A percentile compares a stretch with the other conserved stretches of the same genome.
Evolutionary conservation across 2,797 vertebrate species (phyloP).

Genomic region (Rhabdomys pumilio): DNA sequence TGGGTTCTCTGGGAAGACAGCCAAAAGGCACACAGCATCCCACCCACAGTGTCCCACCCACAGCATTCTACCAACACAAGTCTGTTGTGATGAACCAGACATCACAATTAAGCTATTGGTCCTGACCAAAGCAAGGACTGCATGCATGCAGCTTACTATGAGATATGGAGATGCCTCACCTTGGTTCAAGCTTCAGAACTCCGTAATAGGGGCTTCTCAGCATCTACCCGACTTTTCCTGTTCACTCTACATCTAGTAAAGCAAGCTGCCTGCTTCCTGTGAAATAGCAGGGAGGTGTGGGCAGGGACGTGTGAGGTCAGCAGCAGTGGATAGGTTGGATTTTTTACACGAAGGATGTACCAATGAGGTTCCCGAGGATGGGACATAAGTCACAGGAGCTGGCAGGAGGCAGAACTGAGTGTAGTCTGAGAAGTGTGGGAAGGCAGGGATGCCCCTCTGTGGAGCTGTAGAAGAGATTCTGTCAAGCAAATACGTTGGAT

Average conservation of each 20-base stretch:
- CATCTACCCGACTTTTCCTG: background rate
- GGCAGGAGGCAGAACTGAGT: background rate
- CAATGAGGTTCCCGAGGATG: background rate
- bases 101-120: background rate
- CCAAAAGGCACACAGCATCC: background rate
- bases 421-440: fast-evolving
- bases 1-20: background rate
- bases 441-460: background rate
- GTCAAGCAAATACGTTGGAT: background rate
- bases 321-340: background rate
- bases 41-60: background rate
- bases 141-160: background rate
- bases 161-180: background rate
- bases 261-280: background rate
- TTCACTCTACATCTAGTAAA: background rate
- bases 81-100: fast-evolving
- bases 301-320: fast-evolving
- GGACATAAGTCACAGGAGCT: background rate
- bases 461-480: background rate
- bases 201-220: background rate
- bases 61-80: too few relatives aligned
- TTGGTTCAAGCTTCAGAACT: background rate
- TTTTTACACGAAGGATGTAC: background rate
- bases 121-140: background rate
- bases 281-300: background rate